A percentile compares a stretch with the other conserved stretches of the same genome.
These are phyloP conservation scores for Archivesica marissinica DNA, from an alignment of 1,140 invertebrate species.

Conservation along the genomic window DNA sequence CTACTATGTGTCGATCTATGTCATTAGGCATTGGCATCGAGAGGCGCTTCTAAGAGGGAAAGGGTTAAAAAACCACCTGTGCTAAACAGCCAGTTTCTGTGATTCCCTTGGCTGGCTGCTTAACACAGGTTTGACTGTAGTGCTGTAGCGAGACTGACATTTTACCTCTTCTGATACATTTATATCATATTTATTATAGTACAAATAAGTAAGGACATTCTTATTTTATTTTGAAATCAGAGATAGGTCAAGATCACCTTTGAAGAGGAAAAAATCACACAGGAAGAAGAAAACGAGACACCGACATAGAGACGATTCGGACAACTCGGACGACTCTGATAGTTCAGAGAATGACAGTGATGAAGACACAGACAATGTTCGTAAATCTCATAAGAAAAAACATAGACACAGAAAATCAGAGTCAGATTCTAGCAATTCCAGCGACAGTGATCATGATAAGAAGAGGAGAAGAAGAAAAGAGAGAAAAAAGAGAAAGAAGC, in stretches of 20 bases:
- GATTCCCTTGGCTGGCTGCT: too few relatives aligned
- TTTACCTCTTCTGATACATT: background rate
- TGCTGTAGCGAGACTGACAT: background rate
- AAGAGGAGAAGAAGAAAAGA: conserved; percentile 34
- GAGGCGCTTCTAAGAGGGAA: too few relatives aligned
- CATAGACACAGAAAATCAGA: conserved; percentile 10
- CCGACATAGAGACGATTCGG: conserved; percentile 26
- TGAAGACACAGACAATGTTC: background rate
- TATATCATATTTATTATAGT: background rate
- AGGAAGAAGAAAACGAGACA: conserved; percentile 53
- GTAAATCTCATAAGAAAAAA: background rate
- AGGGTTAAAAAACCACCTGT: too few relatives aligned
- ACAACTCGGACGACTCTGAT: background rate
- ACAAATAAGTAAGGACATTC: background rate
- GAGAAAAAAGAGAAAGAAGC: conserved; percentile 41
- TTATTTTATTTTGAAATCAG: conserved; percentile 35
- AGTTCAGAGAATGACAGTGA: conserved; percentile 15
- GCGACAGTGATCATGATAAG: conserved; percentile 8
- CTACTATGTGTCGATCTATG: too few relatives aligned
- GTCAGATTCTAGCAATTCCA: background rate
- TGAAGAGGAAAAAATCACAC: conserved; percentile 26
- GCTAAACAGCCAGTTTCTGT: too few relatives aligned
- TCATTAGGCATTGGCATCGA: too few relatives aligned
- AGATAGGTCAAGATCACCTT: conserved; percentile 54
- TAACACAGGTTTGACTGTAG: too few relatives aligned